Conservation (phyloP, 2,888 invertebrate species). For the Drosophila meridiana region DNA sequence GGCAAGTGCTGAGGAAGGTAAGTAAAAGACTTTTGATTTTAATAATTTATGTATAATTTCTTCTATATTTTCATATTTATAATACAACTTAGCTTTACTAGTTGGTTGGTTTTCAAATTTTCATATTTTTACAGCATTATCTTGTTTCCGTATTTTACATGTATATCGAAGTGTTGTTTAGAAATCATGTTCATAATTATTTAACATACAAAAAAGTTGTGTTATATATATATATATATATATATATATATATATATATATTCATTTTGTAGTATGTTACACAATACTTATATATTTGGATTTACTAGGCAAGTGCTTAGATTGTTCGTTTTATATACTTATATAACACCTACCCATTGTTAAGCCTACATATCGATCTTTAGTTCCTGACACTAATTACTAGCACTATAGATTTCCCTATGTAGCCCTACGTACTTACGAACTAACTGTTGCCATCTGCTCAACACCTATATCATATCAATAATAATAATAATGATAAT, state of each 20-base stretch:
- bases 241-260: conserved; percentile 16
- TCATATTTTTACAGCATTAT: conserved; percentile 44
- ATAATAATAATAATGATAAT: conserved; percentile 40
- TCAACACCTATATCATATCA: conserved; percentile 47
- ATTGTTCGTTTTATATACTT: conserved; percentile 36
- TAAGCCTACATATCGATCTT: conserved; percentile 24
- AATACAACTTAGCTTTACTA: conserved; percentile 74
- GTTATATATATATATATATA: neutral
- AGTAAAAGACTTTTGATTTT: conserved; percentile 48
- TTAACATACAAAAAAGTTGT: conserved; percentile 53
- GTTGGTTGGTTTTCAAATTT: conserved; percentile 49
- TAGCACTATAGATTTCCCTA: conserved; percentile 59
- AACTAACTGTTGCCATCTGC: conserved; percentile 46
- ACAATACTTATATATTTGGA: conserved; percentile 59
- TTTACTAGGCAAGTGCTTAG: conserved; percentile 56
- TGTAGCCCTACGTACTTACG: conserved; percentile 44
- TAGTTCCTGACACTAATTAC: conserved; percentile 24
- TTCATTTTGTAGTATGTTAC: conserved; percentile 27
- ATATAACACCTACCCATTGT: conserved; percentile 23
- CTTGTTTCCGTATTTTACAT: conserved; percentile 56
- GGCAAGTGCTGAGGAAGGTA: neutral
- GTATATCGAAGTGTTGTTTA: conserved; percentile 38
- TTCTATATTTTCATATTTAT: conserved; percentile 81
- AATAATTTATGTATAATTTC: conserved; percentile 78
- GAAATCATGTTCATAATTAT: conserved; percentile 53